Conservation (phyloP, 2,797 vertebrate species). For the Odontamblyopus rebecca region DNA sequence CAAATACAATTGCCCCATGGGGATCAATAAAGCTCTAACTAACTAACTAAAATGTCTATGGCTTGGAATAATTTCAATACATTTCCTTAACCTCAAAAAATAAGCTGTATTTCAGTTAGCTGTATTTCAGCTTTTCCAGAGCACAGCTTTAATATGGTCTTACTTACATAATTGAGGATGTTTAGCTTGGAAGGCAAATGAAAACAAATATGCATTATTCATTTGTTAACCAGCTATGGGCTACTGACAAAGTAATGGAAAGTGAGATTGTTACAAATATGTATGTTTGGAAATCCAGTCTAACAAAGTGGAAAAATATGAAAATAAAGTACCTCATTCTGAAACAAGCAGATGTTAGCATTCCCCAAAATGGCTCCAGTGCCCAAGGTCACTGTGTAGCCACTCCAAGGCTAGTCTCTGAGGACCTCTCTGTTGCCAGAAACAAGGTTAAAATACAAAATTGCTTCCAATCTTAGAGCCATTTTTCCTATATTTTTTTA, state of each 20-base stretch:
- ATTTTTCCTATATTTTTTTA: slow-evolving; percentile 46
- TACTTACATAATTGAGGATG: background rate
- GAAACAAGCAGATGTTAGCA: slow-evolving; percentile 17
- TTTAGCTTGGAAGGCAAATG: background rate
- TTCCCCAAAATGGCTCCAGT: slow-evolving; percentile 40
- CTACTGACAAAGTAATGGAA: background rate
- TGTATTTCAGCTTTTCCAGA: background rate
- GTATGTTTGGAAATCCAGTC: background rate
- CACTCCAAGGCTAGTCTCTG: slow-evolving; percentile 26
- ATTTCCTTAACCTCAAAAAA: background rate
- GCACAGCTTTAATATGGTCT: background rate
- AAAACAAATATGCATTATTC: slow-evolving; percentile 12
- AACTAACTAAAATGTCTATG: background rate
- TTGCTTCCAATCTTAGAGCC: slow-evolving; percentile 29
- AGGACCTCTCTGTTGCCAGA: slow-evolving; percentile 24
- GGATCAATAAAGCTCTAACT: too few relatives aligned
- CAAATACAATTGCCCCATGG: too few relatives aligned
- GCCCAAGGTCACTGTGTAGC: slow-evolving; percentile 30
- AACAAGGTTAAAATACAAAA: slow-evolving; percentile 19
- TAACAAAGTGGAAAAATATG: slow-evolving; percentile 5
- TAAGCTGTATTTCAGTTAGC: background rate
- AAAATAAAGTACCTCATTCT: slow-evolving; percentile 12
- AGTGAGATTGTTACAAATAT: slow-evolving; percentile 2
- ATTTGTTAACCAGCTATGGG: slow-evolving; percentile 2
- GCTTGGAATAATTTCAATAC: background rate